phyloP scores from a whole-genome alignment of 2,888 invertebrate genomes.

The Anoncus sp. region DNA sequence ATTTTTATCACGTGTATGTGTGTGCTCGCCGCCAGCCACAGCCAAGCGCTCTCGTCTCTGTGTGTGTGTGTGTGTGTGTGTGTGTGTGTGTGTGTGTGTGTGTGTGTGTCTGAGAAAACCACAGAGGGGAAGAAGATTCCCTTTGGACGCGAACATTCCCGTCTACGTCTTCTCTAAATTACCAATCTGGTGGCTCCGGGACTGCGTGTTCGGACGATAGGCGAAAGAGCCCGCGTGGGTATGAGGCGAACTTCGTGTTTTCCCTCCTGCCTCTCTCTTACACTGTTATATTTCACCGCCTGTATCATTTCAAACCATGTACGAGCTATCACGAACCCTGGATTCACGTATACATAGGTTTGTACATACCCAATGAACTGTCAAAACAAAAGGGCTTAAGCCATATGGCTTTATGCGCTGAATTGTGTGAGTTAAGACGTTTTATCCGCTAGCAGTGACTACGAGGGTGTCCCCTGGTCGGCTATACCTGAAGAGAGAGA shows the following conservation, averaged over 20 bases:
- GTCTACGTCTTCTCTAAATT: conserved; percentile 72
- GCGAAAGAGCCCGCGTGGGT: conserved; percentile 38
- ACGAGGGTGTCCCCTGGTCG: conserved; percentile 20
- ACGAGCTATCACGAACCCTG: conserved; percentile 33
- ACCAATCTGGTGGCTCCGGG: conserved; percentile 72
- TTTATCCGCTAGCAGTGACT: background rate
- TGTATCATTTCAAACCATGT: conserved; percentile 26
- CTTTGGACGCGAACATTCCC: conserved; percentile 58
- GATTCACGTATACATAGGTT: conserved; percentile 25
- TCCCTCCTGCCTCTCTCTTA: conserved; percentile 1
- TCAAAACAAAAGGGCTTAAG: conserved; percentile 8
- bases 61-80: too few relatives aligned
- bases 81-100: too few relatives aligned
- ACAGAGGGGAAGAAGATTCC: conserved; percentile 43
- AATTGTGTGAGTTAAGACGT: background rate
- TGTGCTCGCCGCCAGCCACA: too few relatives aligned
- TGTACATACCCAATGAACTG: background rate
- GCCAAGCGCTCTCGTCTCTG: too few relatives aligned
- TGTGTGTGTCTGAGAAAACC: background rate
- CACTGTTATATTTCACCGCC: conserved; percentile 19
- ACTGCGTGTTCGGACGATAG: conserved; percentile 62
- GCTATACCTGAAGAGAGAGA: conserved; percentile 12
- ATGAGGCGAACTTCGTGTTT: conserved; percentile 24
- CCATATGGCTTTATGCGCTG: background rate
- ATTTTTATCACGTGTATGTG: conserved; percentile 68